phyloP scores from a whole-genome alignment of 2,113 vertebrate genomes.

The Apaloderma vittatum region DNA sequence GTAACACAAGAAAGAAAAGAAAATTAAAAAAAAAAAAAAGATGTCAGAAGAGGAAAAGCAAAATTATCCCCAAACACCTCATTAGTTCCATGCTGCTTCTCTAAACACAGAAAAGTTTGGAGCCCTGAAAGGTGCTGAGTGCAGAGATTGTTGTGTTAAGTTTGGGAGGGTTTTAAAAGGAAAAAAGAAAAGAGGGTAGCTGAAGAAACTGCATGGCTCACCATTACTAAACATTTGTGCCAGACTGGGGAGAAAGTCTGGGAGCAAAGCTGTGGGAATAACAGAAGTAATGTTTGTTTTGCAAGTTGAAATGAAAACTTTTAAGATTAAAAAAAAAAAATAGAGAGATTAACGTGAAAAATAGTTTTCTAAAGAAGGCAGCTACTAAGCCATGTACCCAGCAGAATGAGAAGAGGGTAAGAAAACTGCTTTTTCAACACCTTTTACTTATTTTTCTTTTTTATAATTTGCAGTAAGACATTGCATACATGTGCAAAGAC shows the following conservation, averaged over 20 bases:
- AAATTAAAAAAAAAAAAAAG: background rate
- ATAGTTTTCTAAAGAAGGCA: background rate
- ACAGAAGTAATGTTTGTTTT: background rate
- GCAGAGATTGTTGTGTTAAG: background rate
- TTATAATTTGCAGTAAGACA: background rate
- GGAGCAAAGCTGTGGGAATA: background rate
- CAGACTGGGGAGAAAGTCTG: background rate
- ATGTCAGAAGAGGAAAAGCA: background rate
- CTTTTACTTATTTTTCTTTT: background rate
- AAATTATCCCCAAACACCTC: accelerated
- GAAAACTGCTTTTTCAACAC: background rate
- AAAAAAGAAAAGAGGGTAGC: background rate
- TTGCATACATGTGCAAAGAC: background rate
- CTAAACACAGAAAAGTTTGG: background rate
- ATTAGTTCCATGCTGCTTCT: background rate
- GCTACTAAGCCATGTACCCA: background rate
- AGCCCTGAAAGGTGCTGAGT: background rate
- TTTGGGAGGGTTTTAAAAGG: no score
- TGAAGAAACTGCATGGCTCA: background rate
- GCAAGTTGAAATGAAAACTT: background rate
- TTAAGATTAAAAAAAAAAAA: background rate
- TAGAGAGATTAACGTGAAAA: background rate
- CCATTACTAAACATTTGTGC: background rate
- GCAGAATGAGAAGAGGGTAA: background rate
- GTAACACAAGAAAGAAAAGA: background rate